Base-by-base conservation (phyloP, 1,140 invertebrate species). In the Lepidurus apus region DNA sequence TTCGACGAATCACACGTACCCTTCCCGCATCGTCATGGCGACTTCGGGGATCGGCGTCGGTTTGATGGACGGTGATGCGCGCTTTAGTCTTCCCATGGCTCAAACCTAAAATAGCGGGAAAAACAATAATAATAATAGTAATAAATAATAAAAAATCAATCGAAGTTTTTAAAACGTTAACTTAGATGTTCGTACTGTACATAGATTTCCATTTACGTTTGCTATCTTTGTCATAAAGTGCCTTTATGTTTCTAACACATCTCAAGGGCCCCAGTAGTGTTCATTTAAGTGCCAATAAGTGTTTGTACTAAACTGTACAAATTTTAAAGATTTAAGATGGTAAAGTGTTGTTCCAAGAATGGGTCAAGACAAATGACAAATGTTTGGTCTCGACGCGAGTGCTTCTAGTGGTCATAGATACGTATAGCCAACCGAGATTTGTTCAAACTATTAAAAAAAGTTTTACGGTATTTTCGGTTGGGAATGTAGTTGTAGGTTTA, bases 401-500 rank as follows among this genome's bases (percentile, higher is more conserved):
- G 53, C 53, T 65, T 65, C 53, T 65, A 65, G 53, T 65, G 53
- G 53, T 65, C 21, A 65, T 65, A 65, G 53, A 65, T 65, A 65
- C 53, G 53, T 65, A 65, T 13, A 34, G 17, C 53, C 17, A 65
- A 65, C 53, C 21, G 53, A 65, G 21, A 65, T 65, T 65, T 7
- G 6, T 13, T n/a, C 53, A 21, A 65, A 65, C 34, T 34, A 34
- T 34, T 34, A 2, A 0, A 34, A 34, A 34, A 34, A 34, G 34
- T 34, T 11, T 13, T 21, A 65, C 17, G 53, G 3, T 21, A 17
- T 65, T 65, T 21, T 21, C 17, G 53, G 17, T 17, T 13, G 53
- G 13, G 21, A 21, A 65, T 65, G 8, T 65, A 65, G 53, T 21
- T 21, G n/a, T 65, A 7, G 17, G 17, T n/a, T 65, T 21, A 21